Evolutionary conservation across 64 coral and sea anemone genomes (phyloP).

Genomic region (Actinia tenebrosa): DNA sequence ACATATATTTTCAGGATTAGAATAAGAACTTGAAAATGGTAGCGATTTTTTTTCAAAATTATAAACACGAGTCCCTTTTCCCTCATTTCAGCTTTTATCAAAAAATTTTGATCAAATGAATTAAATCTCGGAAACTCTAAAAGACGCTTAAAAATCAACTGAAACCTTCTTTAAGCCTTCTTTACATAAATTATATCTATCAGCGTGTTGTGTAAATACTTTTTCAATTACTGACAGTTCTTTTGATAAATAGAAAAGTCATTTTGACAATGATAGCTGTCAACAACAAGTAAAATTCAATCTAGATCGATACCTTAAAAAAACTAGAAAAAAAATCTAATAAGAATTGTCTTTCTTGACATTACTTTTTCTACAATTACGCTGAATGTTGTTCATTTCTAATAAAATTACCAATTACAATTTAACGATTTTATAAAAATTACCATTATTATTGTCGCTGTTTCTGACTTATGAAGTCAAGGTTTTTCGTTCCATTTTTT

Average conservation of each 20-base stretch:
- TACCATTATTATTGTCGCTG: slow-evolving; percentile 27
- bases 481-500: slow-evolving; percentile 36
- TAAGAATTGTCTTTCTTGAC: not conserved
- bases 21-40: not conserved
- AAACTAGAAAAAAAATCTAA: not conserved
- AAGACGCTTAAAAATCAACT: not conserved
- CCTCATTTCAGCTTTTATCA: not conserved
- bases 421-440: slow-evolving; percentile 64
- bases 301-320: not conserved
- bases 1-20: slow-evolving; percentile 5
- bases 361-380: not conserved
- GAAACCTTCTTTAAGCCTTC: not conserved
- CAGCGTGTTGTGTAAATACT: slow-evolving; percentile 3
- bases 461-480: slow-evolving; percentile 90
- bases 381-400: not conserved
- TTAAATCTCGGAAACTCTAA: not conserved
- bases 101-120: not conserved
- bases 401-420: slow-evolving; percentile 12
- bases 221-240: slow-evolving; percentile 7
- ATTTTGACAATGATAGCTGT: slow-evolving; percentile 16
- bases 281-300: slow-evolving; percentile 6
- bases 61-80: too few species aligned
- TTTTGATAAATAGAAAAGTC: slow-evolving; percentile 21
- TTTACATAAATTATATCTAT: slow-evolving; percentile 15
- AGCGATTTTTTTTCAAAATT: too few species aligned